Conservation (phyloP, 2,797 vertebrate species). For the Mus caroli region DNA sequence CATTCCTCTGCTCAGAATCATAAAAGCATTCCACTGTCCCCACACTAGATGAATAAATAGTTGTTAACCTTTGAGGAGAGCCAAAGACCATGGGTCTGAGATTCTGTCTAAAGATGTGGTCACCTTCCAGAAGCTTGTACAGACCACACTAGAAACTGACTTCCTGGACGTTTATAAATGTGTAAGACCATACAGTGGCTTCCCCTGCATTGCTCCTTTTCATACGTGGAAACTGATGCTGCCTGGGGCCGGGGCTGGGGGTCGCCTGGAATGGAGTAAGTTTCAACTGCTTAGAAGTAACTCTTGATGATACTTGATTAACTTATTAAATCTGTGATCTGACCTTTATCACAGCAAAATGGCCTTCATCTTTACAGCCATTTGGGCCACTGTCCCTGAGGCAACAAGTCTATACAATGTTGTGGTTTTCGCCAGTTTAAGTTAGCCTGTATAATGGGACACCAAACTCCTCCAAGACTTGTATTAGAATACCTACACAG, state of each 20-base stretch:
- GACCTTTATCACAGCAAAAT: conserved; percentile 25
- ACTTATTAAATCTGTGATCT: conserved; percentile 32
- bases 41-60: conserved; percentile 22
- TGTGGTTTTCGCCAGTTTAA: conserved; percentile 5
- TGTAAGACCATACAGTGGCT: neutral
- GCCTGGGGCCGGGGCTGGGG: neutral
- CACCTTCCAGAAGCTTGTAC: conserved; percentile 14
- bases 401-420: neutral
- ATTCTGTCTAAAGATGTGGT: conserved; percentile 20
- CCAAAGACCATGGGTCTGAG: conserved; percentile 22
- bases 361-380: conserved; percentile 63
- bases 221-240: conserved; percentile 4
- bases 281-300: conserved; percentile 49
- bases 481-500: conserved; percentile 31
- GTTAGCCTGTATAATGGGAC: neutral
- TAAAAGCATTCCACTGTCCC: neutral
- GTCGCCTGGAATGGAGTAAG: neutral
- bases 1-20: conserved; percentile 57
- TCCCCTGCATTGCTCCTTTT: conserved; percentile 39
- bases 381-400: neutral
- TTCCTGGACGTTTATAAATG: conserved; percentile 30
- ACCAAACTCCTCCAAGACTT: conserved; percentile 25
- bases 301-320: conserved; percentile 28
- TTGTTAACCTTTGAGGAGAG: conserved; percentile 30
- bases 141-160: conserved; percentile 19